Evolutionary conservation across 2,888 invertebrate genomes (phyloP), one percentile per base, ranked within the genome.

Genomic region (Anthrax anthrax): DNA sequence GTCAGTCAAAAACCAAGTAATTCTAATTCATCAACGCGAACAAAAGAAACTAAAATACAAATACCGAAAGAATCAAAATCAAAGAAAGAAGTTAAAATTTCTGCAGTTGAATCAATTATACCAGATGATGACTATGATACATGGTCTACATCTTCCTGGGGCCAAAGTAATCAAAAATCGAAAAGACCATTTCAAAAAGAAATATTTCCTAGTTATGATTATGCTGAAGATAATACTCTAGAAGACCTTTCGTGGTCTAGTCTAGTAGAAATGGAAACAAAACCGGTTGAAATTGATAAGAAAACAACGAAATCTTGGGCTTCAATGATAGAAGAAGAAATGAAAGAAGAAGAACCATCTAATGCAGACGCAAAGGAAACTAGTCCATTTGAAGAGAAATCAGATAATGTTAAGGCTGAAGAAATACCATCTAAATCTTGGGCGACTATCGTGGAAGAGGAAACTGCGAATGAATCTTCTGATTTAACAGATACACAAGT

Each of bases 181-280:
- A 23, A 41, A 8, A 42, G 36, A 42, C 13, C 36, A 3, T 4
- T 5, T 17, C 34, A 42, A 14, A 36, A 41, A 41, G 46, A 46
- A 18, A 27, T 10, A 27, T 23, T 17, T 37, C 18, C 13, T 10
- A 44, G 37, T 29, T 19, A 38, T 6, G 37, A 16, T 2, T 10
- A 17, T n/a, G 17, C 37, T 18, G 47, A 47, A 19, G 47, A 47
- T 19, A 44, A 47, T 19, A 44, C 47, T 4, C 23, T 47, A 12
- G 44, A 47, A n/a, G 47, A 47, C 27, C 13, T 47, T 4, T 44
- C 44, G 5, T 48, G 48, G 48, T 39, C 44, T 12, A 45, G 45
- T 23, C 32, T 48, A 2, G 37, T 41, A 29, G 34, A 46, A 29
- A 37, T 38, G 29, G 38, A 37, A 32, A 32, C 12, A 32, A 32